Conservation (phyloP, 2,888 invertebrate genomes). For the Ormia ochracea region DNA sequence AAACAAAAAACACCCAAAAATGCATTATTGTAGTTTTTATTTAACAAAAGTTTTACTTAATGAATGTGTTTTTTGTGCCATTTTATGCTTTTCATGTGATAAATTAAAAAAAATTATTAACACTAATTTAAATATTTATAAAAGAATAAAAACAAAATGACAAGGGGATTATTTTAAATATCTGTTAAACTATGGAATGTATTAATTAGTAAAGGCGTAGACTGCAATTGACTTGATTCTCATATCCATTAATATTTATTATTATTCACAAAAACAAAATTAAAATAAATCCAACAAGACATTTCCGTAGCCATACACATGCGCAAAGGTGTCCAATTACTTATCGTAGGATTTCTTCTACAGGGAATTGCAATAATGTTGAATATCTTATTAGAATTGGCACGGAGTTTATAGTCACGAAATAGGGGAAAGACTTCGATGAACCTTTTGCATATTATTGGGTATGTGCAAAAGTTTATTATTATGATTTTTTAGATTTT, state of each 20-base stretch:
- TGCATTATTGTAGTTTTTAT: constrained; percentile 48
- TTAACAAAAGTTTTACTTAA: constrained; percentile 39
- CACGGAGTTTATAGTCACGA: no score
- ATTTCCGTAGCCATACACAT: no score
- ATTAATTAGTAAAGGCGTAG: not conserved
- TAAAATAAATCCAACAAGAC: not conserved
- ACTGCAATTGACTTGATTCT: constrained; percentile 21
- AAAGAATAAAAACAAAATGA: constrained; percentile 26
- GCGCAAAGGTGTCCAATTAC: not conserved
- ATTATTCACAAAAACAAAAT: not conserved
- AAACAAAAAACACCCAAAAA: constrained; percentile 45
- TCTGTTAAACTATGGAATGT: constrained; percentile 31
- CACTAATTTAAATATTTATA: constrained; percentile 15
- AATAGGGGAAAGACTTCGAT: no score
- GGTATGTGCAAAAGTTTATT: no score
- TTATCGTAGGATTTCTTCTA: no score
- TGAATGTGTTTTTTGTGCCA: constrained; percentile 28
- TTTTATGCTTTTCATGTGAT: constrained; percentile 28
- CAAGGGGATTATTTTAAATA: not conserved
- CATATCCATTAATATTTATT: not conserved
- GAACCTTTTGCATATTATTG: no score
- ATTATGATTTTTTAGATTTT: no score
- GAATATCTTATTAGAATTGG: no score
- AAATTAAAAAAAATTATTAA: constrained; percentile 36
- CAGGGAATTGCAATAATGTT: no score